These are phyloP conservation scores for Lepidostoma basale DNA, from an alignment of 1,140 invertebrate genomes.

Conservation along the genomic window DNA sequence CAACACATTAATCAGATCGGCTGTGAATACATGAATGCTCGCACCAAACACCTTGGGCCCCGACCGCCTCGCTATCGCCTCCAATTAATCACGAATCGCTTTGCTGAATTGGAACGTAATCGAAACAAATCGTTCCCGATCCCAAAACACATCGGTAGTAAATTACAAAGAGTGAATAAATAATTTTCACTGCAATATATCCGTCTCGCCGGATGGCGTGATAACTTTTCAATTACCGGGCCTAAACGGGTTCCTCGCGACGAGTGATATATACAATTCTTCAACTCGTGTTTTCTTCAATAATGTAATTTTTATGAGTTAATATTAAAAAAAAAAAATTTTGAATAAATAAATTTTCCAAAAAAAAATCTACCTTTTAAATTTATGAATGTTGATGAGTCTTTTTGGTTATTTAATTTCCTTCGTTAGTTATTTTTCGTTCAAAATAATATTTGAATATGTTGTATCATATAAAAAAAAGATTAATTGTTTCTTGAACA, in stretches of 20 bases:
- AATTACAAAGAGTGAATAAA: constrained; percentile 20
- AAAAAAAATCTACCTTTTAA: no score
- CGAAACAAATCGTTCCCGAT: constrained; percentile 27
- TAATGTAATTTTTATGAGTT: no score
- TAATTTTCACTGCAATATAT: constrained; percentile 31
- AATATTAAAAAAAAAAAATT: no score
- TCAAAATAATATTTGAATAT: no score
- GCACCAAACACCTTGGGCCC: neutral
- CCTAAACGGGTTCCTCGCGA: constrained; percentile 13
- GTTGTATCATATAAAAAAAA: no score
- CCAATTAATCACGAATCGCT: constrained; percentile 42
- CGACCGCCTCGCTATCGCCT: constrained; percentile 28
- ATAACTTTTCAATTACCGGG: constrained; percentile 38
- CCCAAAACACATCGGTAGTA: constrained; percentile 22
- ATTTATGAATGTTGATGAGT: no score
- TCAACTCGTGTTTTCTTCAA: neutral
- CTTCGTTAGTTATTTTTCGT: no score
- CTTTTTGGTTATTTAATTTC: no score
- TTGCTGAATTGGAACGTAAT: constrained; percentile 22
- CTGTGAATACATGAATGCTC: neutral
- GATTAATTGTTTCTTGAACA: no score
- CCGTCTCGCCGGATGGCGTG: constrained; percentile 22
- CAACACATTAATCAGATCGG: neutral
- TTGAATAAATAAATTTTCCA: no score
- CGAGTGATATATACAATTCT: neutral